Evolutionary conservation across 1,140 invertebrate species (phyloP).

Genomic region (Antheraea pernyi): DNA sequence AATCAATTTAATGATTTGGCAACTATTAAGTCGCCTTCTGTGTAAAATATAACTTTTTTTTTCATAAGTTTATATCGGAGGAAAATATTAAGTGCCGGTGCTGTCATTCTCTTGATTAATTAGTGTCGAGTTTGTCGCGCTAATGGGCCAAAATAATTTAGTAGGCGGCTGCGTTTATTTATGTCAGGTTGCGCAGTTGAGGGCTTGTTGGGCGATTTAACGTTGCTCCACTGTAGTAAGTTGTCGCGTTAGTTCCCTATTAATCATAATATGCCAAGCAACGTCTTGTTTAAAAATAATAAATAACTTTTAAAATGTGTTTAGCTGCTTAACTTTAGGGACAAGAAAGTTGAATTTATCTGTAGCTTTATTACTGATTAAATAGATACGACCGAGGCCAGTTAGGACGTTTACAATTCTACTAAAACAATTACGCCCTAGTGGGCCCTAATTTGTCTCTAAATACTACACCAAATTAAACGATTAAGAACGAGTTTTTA

Average conservation of each 20-base stretch:
- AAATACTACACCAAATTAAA: no score
- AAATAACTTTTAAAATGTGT: background rate
- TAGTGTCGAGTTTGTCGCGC: slow-evolving; percentile 63
- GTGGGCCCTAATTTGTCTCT: no score
- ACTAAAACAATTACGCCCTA: no score
- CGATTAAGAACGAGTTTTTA: no score
- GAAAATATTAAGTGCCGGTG: slow-evolving; percentile 72
- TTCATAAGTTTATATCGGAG: slow-evolving; percentile 33
- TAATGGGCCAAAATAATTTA: slow-evolving; percentile 77
- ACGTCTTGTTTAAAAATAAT: background rate
- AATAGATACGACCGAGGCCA: no score
- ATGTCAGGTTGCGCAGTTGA: slow-evolving; percentile 41
- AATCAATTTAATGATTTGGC: background rate
- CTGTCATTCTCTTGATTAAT: slow-evolving; percentile 76
- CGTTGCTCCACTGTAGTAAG: slow-evolving; percentile 32
- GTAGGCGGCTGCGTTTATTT: slow-evolving; percentile 64
- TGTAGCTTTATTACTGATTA: no score
- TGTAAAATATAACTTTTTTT: slow-evolving; percentile 16
- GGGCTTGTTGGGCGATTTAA: slow-evolving; percentile 44
- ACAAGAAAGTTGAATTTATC: no score
- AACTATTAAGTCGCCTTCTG: background rate
- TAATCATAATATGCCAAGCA: background rate
- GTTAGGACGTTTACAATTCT: no score
- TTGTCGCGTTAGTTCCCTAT: background rate
- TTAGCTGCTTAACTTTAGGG: no score